Conservation (phyloP, 1,140 invertebrate species). For the Drosophila sturtevanti region DNA sequence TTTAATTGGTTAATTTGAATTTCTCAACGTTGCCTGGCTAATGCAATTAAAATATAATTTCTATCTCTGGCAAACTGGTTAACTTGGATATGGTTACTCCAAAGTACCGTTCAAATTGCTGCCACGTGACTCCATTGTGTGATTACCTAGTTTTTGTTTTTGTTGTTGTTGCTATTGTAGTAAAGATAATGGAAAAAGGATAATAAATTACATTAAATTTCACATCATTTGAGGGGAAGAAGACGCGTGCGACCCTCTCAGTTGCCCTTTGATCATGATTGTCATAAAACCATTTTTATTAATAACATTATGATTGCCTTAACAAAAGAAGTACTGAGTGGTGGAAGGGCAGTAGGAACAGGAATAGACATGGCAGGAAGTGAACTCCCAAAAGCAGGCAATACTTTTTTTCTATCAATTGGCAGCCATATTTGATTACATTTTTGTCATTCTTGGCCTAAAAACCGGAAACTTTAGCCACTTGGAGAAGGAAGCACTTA, state of each 20-base stretch:
- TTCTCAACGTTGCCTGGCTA: slow-evolving; percentile 53
- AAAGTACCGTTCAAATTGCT: slow-evolving; percentile 70
- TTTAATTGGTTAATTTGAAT: slow-evolving; percentile 82
- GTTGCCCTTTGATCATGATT: slow-evolving; percentile 63
- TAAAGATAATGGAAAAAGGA: slow-evolving; percentile 80
- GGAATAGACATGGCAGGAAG: not conserved
- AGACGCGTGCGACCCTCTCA: slow-evolving; percentile 41
- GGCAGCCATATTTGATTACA: slow-evolving; percentile 23
- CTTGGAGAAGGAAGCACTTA: slow-evolving; percentile 69
- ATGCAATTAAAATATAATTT: slow-evolving; percentile 79
- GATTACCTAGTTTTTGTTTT: slow-evolving; percentile 54
- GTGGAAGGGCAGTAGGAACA: not conserved
- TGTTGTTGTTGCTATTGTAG: slow-evolving; percentile 37
- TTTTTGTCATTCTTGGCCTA: slow-evolving; percentile 13
- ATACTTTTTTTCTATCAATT: slow-evolving; percentile 12
- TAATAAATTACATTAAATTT: slow-evolving; percentile 82
- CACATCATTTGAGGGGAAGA: slow-evolving; percentile 52
- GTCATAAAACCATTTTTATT: slow-evolving; percentile 72
- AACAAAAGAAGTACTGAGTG: not conserved
- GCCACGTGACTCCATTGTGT: slow-evolving; percentile 78
- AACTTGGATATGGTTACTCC: slow-evolving; percentile 1
- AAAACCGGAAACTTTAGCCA: slow-evolving; percentile 50
- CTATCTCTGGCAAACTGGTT: slow-evolving; percentile 21
- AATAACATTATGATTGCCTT: slow-evolving; percentile 74
- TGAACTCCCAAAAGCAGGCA: slow-evolving; percentile 20